Evolutionary conservation across 2,113 vertebrate genomes (phyloP).

Genomic region (Edolisoma coerulescens): DNA sequence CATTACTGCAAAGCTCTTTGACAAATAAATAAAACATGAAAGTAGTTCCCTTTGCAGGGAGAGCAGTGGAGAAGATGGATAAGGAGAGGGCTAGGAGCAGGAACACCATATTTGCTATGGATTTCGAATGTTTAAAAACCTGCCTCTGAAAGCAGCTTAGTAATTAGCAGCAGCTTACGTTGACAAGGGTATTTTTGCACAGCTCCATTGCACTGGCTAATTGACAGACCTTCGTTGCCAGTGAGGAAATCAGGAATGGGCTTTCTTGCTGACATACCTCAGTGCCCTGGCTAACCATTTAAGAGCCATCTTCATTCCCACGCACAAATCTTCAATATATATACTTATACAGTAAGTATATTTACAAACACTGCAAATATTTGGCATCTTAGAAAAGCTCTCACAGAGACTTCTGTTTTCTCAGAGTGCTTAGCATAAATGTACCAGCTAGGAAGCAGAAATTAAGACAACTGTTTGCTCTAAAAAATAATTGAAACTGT

Average conservation of each 20-base stretch:
- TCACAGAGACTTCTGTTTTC: background rate
- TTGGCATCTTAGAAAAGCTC: background rate
- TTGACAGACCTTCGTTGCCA: background rate
- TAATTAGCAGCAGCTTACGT: background rate
- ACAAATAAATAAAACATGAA: conserved; percentile 39
- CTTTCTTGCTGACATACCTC: background rate
- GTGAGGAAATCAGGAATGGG: background rate
- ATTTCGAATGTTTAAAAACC: background rate
- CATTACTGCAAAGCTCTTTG: conserved; percentile 1
- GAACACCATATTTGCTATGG: background rate
- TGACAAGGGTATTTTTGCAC: background rate
- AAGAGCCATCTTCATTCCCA: background rate
- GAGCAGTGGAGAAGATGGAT: background rate
- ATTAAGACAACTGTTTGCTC: conserved; percentile 12
- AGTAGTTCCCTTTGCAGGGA: background rate
- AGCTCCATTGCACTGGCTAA: background rate
- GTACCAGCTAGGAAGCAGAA: conserved; percentile 8
- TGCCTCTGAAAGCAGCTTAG: background rate
- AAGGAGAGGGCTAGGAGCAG: background rate
- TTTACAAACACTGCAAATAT: background rate
- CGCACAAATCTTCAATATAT: fast-evolving
- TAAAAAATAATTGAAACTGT: conserved; percentile 24
- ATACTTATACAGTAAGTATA: background rate
- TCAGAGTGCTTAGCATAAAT: background rate
- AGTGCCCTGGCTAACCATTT: background rate